Percentiles rank a stretch among this genome's conserved stretches.
These are phyloP conservation scores for Heliconius ethilla DNA, from an alignment of 2,888 invertebrate species.

Conservation along the genomic window DNA sequence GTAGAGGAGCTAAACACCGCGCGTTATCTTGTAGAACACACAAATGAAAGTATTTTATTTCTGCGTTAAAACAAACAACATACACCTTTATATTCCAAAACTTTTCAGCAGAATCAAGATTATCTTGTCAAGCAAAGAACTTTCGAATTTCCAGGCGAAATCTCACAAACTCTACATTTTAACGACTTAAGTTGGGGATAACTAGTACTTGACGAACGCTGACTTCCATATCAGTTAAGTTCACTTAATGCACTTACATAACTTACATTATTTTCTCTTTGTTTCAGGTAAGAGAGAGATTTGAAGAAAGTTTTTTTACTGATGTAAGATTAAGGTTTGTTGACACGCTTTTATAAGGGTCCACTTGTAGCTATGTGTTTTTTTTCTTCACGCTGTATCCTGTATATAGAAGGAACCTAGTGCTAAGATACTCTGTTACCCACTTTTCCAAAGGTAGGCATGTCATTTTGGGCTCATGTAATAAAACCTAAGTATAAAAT, in stretches of 20 bases:
- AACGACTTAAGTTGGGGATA: slow-evolving; percentile 16
- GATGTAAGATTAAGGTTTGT: not conserved
- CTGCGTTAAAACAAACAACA: not conserved
- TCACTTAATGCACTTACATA: slow-evolving; percentile 1
- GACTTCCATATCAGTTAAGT: slow-evolving; percentile 24
- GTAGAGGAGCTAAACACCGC: too few species aligned
- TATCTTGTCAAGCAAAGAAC: slow-evolving; percentile 10
- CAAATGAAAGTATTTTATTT: too few species aligned
- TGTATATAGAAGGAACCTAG: not conserved
- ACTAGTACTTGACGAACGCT: slow-evolving; percentile 13
- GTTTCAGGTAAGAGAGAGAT: slow-evolving; percentile 28
- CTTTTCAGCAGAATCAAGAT: slow-evolving; percentile 1
- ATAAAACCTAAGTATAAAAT: too few species aligned
- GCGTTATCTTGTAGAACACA: too few species aligned
- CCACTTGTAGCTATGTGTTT: not conserved
- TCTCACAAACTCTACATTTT: slow-evolving; percentile 5
- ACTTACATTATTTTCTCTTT: slow-evolving; percentile 7
- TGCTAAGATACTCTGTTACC: too few species aligned
- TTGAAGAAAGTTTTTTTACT: not conserved
- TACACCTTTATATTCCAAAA: not conserved
- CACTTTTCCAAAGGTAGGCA: too few species aligned
- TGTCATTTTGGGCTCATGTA: too few species aligned
- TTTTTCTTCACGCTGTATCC: not conserved
- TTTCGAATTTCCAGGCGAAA: not conserved
- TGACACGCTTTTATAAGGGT: not conserved